Conservation (phyloP, 2,888 invertebrate genomes). For the Seira ritae region DNA sequence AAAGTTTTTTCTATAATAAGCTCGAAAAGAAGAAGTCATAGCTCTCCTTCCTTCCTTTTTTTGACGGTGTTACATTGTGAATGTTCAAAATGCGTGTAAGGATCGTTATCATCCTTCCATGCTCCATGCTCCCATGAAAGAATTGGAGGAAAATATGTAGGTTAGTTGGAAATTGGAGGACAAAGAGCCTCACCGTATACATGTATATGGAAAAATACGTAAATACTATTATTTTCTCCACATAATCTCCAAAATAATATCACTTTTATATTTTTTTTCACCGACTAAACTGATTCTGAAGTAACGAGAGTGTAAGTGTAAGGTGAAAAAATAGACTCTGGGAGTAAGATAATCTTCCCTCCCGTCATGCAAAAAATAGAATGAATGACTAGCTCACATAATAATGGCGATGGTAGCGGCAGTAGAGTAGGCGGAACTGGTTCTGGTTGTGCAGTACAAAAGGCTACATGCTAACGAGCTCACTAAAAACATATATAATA, state of each 20-base stretch:
- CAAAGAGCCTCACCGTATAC: not conserved
- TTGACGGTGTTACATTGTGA: not conserved
- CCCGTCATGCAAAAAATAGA: conserved; percentile 28
- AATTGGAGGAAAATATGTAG: not conserved
- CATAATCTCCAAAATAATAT: conserved; percentile 1
- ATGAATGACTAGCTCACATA: conserved; percentile 31
- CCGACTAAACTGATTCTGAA: not conserved
- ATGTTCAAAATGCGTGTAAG: conserved; percentile 1
- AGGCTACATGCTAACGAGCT: not conserved
- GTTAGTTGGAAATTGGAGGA: too few relatives aligned
- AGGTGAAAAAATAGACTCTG: not conserved
- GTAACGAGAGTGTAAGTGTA: not conserved
- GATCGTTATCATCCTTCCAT: not conserved
- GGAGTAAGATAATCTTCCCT: conserved; percentile 23
- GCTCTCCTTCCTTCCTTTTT: not conserved
- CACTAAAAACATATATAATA: conserved; percentile 13
- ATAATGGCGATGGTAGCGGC: conserved; percentile 21
- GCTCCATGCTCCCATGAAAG: not conserved
- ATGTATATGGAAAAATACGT: conserved; percentile 3
- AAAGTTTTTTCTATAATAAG: not conserved
- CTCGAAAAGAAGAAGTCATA: not conserved
- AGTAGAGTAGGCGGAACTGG: conserved; percentile 20
- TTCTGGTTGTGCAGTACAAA: not conserved
- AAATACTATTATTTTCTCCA: conserved; percentile 13
- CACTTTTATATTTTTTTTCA: not conserved